Conservation (phyloP, 1,140 invertebrate species). For the Cecropterus lyciades region DNA sequence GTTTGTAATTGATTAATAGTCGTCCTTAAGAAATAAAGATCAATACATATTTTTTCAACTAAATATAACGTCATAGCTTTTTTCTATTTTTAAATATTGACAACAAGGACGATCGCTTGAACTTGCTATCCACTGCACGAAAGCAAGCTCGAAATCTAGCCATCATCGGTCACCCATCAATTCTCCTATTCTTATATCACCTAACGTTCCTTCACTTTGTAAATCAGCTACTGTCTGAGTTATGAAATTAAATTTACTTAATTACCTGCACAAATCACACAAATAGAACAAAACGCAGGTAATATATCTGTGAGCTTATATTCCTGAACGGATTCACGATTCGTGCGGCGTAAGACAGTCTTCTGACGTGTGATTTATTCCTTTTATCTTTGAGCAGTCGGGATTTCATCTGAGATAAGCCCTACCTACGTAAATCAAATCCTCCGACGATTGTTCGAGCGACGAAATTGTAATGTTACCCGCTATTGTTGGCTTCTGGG, state of each 20-base stretch:
- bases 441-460: slow-evolving; percentile 29
- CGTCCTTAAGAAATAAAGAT: too few relatives aligned
- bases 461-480: slow-evolving; percentile 30
- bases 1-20: too few relatives aligned
- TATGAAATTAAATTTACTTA: neutral
- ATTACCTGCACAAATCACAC: neutral
- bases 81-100: too few relatives aligned
- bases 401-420: slow-evolving; percentile 45
- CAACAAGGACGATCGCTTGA: too few relatives aligned
- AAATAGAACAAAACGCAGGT: slow-evolving; percentile 32
- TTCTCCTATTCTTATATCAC: too few relatives aligned
- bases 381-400: slow-evolving; percentile 46
- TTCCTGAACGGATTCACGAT: slow-evolving; percentile 45
- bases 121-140: too few relatives aligned
- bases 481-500: slow-evolving; percentile 21
- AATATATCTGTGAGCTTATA: slow-evolving; percentile 44
- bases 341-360: slow-evolving; percentile 45
- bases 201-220: too few relatives aligned
- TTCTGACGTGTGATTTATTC: slow-evolving; percentile 54
- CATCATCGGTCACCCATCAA: too few relatives aligned
- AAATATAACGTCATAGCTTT: too few relatives aligned
- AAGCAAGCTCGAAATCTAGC: too few relatives aligned
- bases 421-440: slow-evolving; percentile 41
- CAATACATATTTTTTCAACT: too few relatives aligned
- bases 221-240: too few relatives aligned